Percentiles rank a stretch among this genome's conserved stretches.
Conservation (phyloP, 2,888 invertebrate species). For the Eilema depressum region DNA sequence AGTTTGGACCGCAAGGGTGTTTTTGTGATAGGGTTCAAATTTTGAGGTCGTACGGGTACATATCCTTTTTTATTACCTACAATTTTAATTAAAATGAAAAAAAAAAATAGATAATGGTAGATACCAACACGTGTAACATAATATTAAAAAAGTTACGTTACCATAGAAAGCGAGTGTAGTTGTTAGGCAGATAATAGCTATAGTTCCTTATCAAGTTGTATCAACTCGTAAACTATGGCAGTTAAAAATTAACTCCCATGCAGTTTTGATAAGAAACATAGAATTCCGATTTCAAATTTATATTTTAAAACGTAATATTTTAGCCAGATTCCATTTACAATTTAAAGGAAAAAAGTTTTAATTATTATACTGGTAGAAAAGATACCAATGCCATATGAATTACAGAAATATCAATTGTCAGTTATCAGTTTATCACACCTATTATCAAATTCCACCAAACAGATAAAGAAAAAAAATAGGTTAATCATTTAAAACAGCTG, state of each 20-base stretch:
- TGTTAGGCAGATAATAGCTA: slow-evolving; percentile 6
- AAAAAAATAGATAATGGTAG: no score
- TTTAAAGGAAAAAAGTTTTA: no score
- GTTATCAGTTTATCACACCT: neutral
- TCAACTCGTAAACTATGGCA: slow-evolving; percentile 10
- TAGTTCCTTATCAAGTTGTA: slow-evolving; percentile 4
- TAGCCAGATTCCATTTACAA: neutral
- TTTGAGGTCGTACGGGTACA: no score
- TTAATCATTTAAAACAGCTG: no score
- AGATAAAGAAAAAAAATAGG: neutral
- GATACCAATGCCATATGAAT: no score
- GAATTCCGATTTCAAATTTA: slow-evolving; percentile 4
- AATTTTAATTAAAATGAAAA: no score
- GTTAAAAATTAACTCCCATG: slow-evolving; percentile 5
- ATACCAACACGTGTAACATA: neutral
- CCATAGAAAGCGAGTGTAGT: neutral
- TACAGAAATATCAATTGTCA: no score
- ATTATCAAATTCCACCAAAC: neutral
- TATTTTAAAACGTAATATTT: neutral
- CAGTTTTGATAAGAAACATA: slow-evolving; percentile 3
- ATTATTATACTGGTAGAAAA: no score
- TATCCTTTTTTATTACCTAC: no score
- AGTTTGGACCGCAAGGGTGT: no score
- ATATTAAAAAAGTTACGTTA: neutral
- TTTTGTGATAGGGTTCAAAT: no score